Conservation (phyloP, 1,140 invertebrate species). For the Musca domestica region DNA sequence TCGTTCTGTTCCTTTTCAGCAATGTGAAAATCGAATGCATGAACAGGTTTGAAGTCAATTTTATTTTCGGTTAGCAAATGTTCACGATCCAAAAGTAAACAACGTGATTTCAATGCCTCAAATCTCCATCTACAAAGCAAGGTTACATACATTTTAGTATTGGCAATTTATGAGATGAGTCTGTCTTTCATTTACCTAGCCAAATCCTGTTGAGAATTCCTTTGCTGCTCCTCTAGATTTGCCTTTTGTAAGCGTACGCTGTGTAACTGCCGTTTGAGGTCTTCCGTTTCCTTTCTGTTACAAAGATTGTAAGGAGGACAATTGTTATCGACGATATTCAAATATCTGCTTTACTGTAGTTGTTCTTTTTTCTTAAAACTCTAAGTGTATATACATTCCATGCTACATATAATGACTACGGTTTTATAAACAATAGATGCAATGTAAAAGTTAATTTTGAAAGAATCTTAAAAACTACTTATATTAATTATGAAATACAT, state of each 20-base stretch:
- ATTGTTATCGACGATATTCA: constrained; percentile 3
- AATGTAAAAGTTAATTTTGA: neutral
- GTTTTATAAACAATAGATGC: neutral
- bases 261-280: constrained; percentile 45
- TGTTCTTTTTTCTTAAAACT: neutral
- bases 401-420: neutral
- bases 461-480: constrained; percentile 1
- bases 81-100: constrained; percentile 49
- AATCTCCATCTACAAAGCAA: constrained; percentile 51
- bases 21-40: constrained; percentile 45
- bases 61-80: constrained; percentile 46
- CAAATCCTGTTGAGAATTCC: constrained; percentile 45
- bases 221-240: constrained; percentile 43
- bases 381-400: neutral
- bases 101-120: constrained; percentile 50
- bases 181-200: constrained; percentile 33
- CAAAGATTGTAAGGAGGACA: neutral
- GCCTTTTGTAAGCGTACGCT: constrained; percentile 46
- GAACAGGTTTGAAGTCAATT: constrained; percentile 41
- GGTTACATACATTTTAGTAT: no score
- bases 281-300: constrained; percentile 52
- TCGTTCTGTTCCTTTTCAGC: constrained; percentile 35
- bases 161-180: neutral
- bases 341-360: neutral
- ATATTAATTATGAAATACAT: constrained; percentile 8